phyloP scores from a whole-genome alignment of 2,113 vertebrate genomes.

The Oxygymnocypris stewartii region DNA sequence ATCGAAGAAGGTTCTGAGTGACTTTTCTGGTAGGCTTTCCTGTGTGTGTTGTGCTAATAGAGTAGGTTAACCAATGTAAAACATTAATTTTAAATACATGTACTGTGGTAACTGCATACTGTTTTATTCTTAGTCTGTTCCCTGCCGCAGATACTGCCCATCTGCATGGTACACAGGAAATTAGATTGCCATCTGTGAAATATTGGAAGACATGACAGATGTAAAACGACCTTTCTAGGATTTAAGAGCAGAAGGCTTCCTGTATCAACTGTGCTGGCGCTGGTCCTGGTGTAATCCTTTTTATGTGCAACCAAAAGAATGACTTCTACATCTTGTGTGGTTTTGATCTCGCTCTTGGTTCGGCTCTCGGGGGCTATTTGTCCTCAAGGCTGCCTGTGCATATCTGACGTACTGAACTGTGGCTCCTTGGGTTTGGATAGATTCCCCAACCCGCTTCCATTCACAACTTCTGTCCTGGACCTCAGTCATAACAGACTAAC shows the following conservation, averaged over 20 bases:
- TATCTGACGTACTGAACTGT: slow-evolving; percentile 89
- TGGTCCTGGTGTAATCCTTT: slow-evolving; percentile 11
- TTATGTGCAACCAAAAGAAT: slow-evolving; percentile 55
- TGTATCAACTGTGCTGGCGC: background rate
- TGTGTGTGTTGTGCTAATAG: background rate
- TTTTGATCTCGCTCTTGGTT: slow-evolving; percentile 49
- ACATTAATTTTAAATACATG: too few relatives aligned
- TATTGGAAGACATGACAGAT: background rate
- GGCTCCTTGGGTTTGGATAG: slow-evolving; percentile 75
- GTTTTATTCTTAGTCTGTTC: background rate
- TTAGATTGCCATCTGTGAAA: background rate
- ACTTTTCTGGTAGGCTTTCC: slow-evolving; percentile 26
- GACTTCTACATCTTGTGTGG: slow-evolving; percentile 52
- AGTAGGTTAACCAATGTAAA: too few relatives aligned
- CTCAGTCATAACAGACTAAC: slow-evolving; percentile 87
- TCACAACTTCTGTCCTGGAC: slow-evolving; percentile 80
- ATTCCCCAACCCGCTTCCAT: slow-evolving; percentile 78
- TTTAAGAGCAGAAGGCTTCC: slow-evolving; percentile 20
- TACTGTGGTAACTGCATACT: background rate
- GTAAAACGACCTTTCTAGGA: background rate
- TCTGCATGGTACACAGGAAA: slow-evolving; percentile 7
- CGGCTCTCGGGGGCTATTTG: slow-evolving; percentile 66
- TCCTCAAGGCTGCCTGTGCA: slow-evolving; percentile 84
- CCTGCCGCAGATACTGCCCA: background rate
- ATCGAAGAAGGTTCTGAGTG: background rate